Base-by-base conservation (phyloP, 2,888 invertebrate genomes). In the Bellardia pandia region DNA sequence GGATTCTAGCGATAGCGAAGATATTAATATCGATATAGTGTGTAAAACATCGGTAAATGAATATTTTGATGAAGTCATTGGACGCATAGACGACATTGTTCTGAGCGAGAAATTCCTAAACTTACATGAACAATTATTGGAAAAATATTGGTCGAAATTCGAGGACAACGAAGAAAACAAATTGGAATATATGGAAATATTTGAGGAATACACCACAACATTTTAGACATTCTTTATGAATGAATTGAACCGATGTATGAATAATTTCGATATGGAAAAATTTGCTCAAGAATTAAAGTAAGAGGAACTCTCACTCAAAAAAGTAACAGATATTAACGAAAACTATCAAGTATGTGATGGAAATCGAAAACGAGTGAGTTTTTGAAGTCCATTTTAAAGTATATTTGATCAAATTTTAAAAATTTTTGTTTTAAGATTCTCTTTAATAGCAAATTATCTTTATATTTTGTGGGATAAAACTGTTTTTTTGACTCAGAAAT, bases 91-190 rank as follows among this genome's bases (percentile, higher is more conserved):
- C 93, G 96, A 96, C 90, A 95, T 96, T 88, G 93, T 97, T 23
- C 94, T 96, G 92, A 95, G 94, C 62, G 93, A 94, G 3, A 90
- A 92, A 69, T 94, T 94, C 90, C 90, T 90, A 89, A 90, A 93
- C 37, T 91, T 96, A 75, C 96, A 96, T 90, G 93, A 94, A 58
- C 91, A 94, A 75, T 96, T 96, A 91, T 92, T 96, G 91, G 95
- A 96, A 88, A 94, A 95, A 90, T 94, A 96, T 92, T 96, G 96
- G 94, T 89, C 92, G 14, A 93, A 95, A 89, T 96, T 97, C 93
- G 96, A 96, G 68, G 94, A 96, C 56, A 93, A 93, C 3, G 96
- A 97, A 91, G 96, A 97, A 93, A 96, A 97, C 91, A 96, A 96
- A 94, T 94, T 96, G 82, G 94, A 95, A 86, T 96, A 97, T 91